Evolutionary conservation across 2,888 invertebrate species (phyloP), one percentile per base, ranked within the genome.

Genomic region (Drosophila setosimentum): DNA sequence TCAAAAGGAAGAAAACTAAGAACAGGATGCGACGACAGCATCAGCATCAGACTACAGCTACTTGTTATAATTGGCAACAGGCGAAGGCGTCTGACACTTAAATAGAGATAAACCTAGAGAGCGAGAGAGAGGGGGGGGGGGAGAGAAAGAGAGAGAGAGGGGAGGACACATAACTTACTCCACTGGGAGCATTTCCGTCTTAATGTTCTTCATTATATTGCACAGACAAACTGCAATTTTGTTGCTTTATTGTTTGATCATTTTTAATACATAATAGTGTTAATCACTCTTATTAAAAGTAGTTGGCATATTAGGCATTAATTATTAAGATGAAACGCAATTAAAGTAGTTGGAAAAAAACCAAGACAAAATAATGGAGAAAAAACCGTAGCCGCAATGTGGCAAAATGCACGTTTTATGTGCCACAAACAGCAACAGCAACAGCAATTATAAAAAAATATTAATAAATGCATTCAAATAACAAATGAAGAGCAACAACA

Each of bases 31-130:
- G 79, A 79, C 10, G 18, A 45, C 35, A 35, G 54, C 35, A 35
- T 6, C 54, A 54, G 27, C 61, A 50, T 21, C 60, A 61, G 68
- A 67, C 59, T 24, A 16, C 35, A 48, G 85, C 87, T 82, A 89
- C 85, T 88, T 89, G 86, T 83, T 76, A 86, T 89, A 85, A 85
- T 89, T 85, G 85, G 81, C 86, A 73, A 61, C 62, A 59, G 60
- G 29, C 55, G 58, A 18, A 42, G 30, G n/a, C 63, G 45, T 45
- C 54, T 35, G 66, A 58, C 62, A 65, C 30, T 35, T 35, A 35
- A 30, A 27, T 37, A 2, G 16, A 32, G 62, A 21, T 18, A 24
- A 21, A 45, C 24, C 16, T 4, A n/a, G 18, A 2, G 4, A 24
- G 3, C 8, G 40, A 7, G 21, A 13, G 21, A 40, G 3, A 33